A percentile compares a stretch with the other conserved stretches of the same genome.
Evolutionary conservation across 2,888 invertebrate species (phyloP).

Genomic region (Bellardia bayeri): DNA sequence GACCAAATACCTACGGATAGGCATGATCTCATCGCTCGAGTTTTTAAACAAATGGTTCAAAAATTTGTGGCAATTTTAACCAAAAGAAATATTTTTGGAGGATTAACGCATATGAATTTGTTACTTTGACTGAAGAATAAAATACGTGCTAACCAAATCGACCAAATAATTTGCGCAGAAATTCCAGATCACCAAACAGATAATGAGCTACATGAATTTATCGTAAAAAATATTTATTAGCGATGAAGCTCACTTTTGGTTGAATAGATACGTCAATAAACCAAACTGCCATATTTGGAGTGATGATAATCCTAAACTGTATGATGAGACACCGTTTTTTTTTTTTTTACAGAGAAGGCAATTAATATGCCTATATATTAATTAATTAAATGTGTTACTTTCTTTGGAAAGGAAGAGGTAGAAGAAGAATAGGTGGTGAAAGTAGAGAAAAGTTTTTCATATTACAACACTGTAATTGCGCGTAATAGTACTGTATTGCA

Average conservation of each 20-base stretch:
- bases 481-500: too few relatives aligned
- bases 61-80: neutral
- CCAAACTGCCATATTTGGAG: conserved; percentile 37
- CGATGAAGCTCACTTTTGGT: conserved; percentile 4
- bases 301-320: neutral
- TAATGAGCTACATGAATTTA: too few relatives aligned
- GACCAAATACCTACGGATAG: neutral
- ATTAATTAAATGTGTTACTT: too few relatives aligned
- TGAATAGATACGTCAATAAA: conserved; percentile 24
- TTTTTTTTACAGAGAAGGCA: too few relatives aligned
- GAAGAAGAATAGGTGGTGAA: too few relatives aligned
- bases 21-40: neutral
- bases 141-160: neutral
- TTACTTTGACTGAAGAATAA: neutral
- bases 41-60: neutral
- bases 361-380: too few relatives aligned
- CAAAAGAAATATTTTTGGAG: too few relatives aligned
- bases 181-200: neutral
- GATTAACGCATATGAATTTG: neutral
- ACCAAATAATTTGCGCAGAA: neutral
- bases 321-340: too few relatives aligned
- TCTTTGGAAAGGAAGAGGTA: too few relatives aligned
- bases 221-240: conserved; percentile 1
- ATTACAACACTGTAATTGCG: too few relatives aligned
- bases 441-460: too few relatives aligned